Evolutionary conservation across 2,113 vertebrate genomes (phyloP).

Genomic region (Phalacrocorax aristotelis): DNA sequence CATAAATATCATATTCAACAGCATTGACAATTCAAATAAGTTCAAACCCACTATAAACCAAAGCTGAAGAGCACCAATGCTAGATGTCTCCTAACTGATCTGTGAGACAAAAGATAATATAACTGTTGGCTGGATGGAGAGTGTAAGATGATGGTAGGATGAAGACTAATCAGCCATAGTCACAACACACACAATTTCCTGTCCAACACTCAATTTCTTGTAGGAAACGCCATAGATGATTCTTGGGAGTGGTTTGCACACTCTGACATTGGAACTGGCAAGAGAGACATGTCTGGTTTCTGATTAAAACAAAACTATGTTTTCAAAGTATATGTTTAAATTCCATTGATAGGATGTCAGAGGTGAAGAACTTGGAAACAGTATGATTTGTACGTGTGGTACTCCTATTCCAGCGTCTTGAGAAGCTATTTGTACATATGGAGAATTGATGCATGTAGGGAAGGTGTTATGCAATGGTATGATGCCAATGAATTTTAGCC

Average conservation of each 20-base stretch:
- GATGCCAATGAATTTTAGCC: not conserved
- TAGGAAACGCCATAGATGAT: not conserved
- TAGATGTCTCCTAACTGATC: not conserved
- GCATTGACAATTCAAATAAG: constrained; percentile 28
- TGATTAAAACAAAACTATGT: not conserved
- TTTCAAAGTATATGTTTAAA: not conserved
- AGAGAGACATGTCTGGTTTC: not conserved
- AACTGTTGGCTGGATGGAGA: not conserved
- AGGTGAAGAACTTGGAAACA: not conserved
- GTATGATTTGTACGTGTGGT: not conserved
- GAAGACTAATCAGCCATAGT: not conserved
- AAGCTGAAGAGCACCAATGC: not conserved
- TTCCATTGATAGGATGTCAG: not conserved
- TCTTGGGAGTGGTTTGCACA: not conserved
- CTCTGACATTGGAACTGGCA: not conserved
- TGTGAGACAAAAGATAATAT: not conserved
- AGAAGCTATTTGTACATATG: not conserved
- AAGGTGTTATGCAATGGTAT: not conserved
- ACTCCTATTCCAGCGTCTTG: not conserved
- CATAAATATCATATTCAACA: not conserved
- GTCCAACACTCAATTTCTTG: not conserved
- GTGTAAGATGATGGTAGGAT: not conserved
- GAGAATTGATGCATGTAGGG: not conserved
- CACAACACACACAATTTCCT: not conserved
- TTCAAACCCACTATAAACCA: not conserved